Percentiles rank a stretch among this genome's conserved stretches.
Evolutionary conservation across 2,888 invertebrate genomes (phyloP).

Genomic region (Oscheius sp.): DNA sequence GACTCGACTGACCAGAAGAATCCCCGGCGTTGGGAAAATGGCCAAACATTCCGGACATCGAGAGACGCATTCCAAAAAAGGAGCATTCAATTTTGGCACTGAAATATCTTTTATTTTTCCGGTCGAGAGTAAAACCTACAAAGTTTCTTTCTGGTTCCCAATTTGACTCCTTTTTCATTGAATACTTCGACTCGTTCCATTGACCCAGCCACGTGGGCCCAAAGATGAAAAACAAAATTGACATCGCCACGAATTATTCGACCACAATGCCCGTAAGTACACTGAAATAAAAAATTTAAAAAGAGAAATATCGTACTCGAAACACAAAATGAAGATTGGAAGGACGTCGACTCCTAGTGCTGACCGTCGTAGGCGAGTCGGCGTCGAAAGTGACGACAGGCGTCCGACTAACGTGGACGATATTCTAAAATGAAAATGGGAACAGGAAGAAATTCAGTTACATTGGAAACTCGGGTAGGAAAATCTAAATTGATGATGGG

Average conservation of each 20-base stretch:
- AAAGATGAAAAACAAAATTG: constrained; percentile 26
- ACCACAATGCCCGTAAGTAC: constrained; percentile 16
- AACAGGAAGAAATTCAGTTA: too few species aligned
- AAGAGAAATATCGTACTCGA: not conserved
- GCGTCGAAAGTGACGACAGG: not conserved
- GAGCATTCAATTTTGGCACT: not conserved
- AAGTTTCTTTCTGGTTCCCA: not conserved
- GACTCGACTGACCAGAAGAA: not conserved
- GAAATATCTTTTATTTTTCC: not conserved
- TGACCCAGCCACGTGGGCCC: constrained; percentile 20
- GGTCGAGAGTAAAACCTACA: not conserved
- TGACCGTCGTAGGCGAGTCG: not conserved
- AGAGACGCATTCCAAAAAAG: not conserved
- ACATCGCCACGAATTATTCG: constrained; percentile 15
- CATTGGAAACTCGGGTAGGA: too few species aligned
- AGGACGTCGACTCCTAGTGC: not conserved
- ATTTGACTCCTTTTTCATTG: not conserved
- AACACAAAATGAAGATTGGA: constrained; percentile 5
- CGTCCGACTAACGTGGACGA: too few species aligned
- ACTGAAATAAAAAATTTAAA: not conserved
- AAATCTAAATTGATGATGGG: too few species aligned
- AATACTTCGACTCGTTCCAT: not conserved
- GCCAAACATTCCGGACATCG: constrained; percentile 25
- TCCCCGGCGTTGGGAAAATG: not conserved
- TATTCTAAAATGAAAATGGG: too few species aligned